These are phyloP conservation scores for Amphimedon queenslandica DNA, from an alignment of 37 sponge, comb jelly and placozoan genomes.

Conservation along the genomic window DNA sequence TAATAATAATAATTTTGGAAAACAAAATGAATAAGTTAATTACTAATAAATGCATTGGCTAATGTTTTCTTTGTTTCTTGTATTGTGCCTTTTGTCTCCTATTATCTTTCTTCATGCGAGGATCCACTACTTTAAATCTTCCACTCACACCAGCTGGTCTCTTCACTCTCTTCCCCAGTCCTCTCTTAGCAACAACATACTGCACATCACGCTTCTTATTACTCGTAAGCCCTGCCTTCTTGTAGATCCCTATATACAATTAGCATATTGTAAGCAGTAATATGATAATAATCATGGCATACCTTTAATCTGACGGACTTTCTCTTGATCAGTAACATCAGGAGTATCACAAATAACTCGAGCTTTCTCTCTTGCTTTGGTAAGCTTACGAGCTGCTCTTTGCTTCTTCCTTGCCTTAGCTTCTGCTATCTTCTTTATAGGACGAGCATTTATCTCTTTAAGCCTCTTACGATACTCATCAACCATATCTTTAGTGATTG, in stretches of 20 bases:
- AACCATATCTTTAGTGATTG: conserved; percentile 92
- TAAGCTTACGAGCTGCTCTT: conserved; percentile 38
- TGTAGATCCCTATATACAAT: too few species aligned
- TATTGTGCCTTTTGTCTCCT: conserved; percentile 7
- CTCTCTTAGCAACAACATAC: conserved; percentile 95
- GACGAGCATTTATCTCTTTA: conserved; percentile 87
- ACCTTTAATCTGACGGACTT: conserved; percentile 75
- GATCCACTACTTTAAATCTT: conserved; percentile 88
- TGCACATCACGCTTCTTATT: conserved; percentile 69
- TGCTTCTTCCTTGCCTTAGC: conserved; percentile 89
- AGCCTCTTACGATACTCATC: conserved; percentile 67
- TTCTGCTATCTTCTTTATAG: conserved; percentile 97
- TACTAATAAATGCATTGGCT: too few species aligned
- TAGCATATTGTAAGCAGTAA: too few species aligned
- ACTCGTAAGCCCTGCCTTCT: conserved; percentile 58
- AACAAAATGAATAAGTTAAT: too few species aligned
- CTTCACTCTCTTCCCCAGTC: conserved; percentile 50
- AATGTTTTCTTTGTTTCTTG: not conserved
- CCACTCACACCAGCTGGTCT: conserved; percentile 91
- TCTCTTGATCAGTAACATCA: conserved; percentile 70
- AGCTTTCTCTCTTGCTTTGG: conserved; percentile 52
- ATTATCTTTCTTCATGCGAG: conserved; percentile 95
- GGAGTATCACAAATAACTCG: conserved; percentile 54
- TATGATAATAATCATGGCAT: too few species aligned
- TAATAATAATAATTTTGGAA: too few species aligned